A percentile compares a stretch with the other conserved stretches of the same genome.
phyloP scores from a whole-genome alignment of 1,140 invertebrate species.

The Cotesia glomerata region DNA sequence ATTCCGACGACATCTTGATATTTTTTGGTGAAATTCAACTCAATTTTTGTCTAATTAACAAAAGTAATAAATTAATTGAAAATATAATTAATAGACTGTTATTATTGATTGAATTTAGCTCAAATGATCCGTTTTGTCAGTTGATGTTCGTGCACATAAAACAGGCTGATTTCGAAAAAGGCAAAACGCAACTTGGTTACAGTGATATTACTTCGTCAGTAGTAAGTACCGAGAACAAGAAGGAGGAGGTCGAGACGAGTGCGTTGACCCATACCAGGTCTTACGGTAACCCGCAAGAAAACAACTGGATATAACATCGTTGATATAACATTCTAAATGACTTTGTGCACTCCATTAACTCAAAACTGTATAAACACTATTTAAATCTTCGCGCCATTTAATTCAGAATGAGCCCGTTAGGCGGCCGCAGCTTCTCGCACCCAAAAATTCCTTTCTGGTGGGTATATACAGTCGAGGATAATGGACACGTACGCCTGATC shows the following conservation, averaged over 20 bases:
- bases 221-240: background rate
- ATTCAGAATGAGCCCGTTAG: background rate
- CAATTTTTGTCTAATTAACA: too few relatives aligned
- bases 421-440: too few relatives aligned
- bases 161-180: background rate
- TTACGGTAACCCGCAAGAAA: slow-evolving; percentile 25
- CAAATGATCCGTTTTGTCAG: too few relatives aligned
- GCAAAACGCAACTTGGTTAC: background rate
- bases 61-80: too few relatives aligned
- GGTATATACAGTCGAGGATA: too few relatives aligned
- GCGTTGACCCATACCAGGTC: slow-evolving; percentile 31
- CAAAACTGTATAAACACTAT: background rate
- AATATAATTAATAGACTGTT: too few relatives aligned
- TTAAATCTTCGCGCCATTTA: background rate
- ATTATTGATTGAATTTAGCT: too few relatives aligned
- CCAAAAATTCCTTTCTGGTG: too few relatives aligned
- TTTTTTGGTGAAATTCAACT: too few relatives aligned
- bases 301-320: slow-evolving; percentile 14
- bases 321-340: background rate
- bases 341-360: background rate
- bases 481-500: too few relatives aligned
- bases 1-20: too few relatives aligned
- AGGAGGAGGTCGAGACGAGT: slow-evolving; percentile 23
- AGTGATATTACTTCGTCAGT: slow-evolving; percentile 11
- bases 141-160: too few relatives aligned